phyloP scores from a whole-genome alignment of 2,797 vertebrate species.

The Oryzias dopingdopingensis region DNA sequence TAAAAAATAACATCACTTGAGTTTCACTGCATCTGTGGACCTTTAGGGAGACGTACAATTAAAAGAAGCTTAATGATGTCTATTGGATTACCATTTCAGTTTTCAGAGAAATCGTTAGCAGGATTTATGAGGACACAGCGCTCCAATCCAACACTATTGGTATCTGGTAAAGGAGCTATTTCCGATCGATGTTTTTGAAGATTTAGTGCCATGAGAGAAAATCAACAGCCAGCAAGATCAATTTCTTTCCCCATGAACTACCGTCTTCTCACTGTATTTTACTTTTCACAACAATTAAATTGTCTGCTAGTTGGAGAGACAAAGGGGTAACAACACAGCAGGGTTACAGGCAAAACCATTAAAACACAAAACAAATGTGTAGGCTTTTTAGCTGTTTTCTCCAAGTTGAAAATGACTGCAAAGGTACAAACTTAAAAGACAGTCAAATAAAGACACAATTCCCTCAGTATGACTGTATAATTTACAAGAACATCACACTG shows the following conservation, averaged over 20 bases:
- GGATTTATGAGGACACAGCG: conserved; percentile 67
- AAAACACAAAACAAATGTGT: conserved; percentile 49
- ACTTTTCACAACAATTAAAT: conserved; percentile 46
- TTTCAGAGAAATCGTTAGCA: conserved; percentile 68
- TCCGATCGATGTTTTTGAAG: conserved; percentile 61
- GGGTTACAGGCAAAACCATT: conserved; percentile 29
- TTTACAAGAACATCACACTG: conserved; percentile 49
- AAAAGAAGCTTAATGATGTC: conserved; percentile 67
- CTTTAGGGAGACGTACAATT: conserved; percentile 55
- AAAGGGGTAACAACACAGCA: conserved; percentile 30
- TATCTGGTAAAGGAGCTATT: conserved; percentile 51
- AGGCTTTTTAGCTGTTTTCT: conserved; percentile 48
- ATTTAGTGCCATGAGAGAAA: conserved; percentile 49
- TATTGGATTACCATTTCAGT: conserved; percentile 70
- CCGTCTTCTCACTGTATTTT: conserved; percentile 32
- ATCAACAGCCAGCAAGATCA: conserved; percentile 46
- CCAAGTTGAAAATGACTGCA: conserved; percentile 51
- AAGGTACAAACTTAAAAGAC: conserved; percentile 46
- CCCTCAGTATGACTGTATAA: conserved; percentile 38
- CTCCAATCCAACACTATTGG: conserved; percentile 51
- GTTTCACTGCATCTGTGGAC: conserved; percentile 27
- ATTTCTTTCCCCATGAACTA: conserved; percentile 17
- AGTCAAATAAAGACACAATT: conserved; percentile 23
- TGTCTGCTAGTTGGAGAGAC: conserved; percentile 28
- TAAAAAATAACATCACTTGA: conserved; percentile 34